phyloP scores from a whole-genome alignment of 2,797 vertebrate species.

The Gymnothorax javanicus region DNA sequence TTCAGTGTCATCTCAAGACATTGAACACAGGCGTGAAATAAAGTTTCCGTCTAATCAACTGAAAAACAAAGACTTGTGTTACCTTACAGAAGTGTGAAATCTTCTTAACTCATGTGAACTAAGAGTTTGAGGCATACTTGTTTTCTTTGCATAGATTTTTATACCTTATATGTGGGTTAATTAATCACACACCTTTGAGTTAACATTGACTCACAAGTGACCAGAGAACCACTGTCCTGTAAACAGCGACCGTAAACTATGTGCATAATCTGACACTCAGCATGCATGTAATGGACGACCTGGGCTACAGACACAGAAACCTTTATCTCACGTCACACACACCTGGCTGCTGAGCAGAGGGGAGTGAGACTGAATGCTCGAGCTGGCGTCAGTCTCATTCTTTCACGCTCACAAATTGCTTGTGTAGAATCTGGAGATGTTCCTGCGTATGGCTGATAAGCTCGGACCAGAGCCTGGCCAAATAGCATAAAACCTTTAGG shows the following conservation, averaged over 20 bases:
- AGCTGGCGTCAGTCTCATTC: no score
- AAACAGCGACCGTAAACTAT: background rate
- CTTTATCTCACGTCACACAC: no score
- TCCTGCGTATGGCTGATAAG: no score
- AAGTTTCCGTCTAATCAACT: background rate
- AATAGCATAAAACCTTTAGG: no score
- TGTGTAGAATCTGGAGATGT: no score
- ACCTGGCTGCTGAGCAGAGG: no score
- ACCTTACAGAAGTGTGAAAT: background rate
- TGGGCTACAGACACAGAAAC: no score
- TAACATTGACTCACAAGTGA: background rate
- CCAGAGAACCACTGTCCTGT: background rate
- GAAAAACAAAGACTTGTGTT: background rate
- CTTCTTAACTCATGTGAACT: background rate
- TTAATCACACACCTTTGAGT: no score
- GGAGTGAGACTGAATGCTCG: no score
- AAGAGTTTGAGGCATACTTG: background rate
- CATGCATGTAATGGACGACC: background rate
- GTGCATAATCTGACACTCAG: background rate
- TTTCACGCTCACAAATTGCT: no score
- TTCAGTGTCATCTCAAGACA: background rate
- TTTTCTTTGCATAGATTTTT: background rate
- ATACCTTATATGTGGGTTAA: background rate
- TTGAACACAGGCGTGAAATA: background rate
- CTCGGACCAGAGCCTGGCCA: no score